Evolutionary conservation across 2,888 invertebrate species (phyloP).

Genomic region (Hydrotaea diabolus): DNA sequence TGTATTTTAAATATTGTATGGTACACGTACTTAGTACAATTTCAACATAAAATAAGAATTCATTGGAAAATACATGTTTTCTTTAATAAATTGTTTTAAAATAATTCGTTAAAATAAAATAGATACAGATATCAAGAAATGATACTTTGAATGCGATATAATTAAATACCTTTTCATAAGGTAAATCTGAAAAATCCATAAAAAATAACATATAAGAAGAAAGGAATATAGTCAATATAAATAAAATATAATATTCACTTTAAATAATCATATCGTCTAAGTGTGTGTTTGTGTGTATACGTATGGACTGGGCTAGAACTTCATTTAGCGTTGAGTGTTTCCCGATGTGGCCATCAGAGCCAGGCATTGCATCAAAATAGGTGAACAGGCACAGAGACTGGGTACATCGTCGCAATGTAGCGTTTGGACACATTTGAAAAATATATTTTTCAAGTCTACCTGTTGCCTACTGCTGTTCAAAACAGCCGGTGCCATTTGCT

Average conservation of each 20-base stretch:
- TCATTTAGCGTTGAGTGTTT: too few relatives aligned
- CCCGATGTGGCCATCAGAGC: slow-evolving; percentile 56
- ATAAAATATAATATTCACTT: slow-evolving; percentile 4
- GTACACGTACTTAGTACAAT: slow-evolving; percentile 35
- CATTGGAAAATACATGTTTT: slow-evolving; percentile 40
- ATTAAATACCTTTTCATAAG: slow-evolving; percentile 65
- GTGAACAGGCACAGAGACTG: slow-evolving; percentile 49
- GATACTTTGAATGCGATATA: slow-evolving; percentile 45
- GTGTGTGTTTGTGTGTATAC: background rate
- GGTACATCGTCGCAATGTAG: slow-evolving; percentile 62
- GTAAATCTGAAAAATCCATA: slow-evolving; percentile 66
- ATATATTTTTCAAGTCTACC: slow-evolving; percentile 56
- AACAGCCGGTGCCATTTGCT: slow-evolving; percentile 66
- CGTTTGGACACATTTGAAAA: slow-evolving; percentile 67
- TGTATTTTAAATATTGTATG: slow-evolving; percentile 20
- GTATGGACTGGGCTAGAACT: too few relatives aligned
- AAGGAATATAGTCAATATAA: slow-evolving; percentile 32
- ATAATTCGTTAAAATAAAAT: slow-evolving; percentile 55
- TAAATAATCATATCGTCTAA: slow-evolving; percentile 60
- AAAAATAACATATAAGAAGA: slow-evolving; percentile 44
- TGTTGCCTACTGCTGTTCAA: slow-evolving; percentile 56
- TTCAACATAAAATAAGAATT: slow-evolving; percentile 52
- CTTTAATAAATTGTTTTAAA: slow-evolving; percentile 54
- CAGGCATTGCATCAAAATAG: slow-evolving; percentile 62
- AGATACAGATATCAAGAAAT: slow-evolving; percentile 41